Percentiles rank a stretch among this genome's conserved stretches.
Conservation (phyloP, 2,888 invertebrate species). For the Caenorhabditis becei region DNA sequence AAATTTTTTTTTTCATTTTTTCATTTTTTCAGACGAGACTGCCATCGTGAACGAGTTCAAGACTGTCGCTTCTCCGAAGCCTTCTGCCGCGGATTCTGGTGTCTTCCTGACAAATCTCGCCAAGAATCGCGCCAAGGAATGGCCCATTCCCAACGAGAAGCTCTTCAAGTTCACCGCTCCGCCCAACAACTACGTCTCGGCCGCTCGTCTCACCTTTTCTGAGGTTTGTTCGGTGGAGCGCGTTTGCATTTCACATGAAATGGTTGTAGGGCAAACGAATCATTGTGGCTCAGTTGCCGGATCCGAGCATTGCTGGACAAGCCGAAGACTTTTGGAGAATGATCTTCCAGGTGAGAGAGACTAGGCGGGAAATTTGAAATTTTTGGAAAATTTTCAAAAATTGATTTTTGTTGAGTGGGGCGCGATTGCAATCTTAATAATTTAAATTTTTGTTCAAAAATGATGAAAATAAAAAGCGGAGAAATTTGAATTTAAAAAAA, state of each 20-base stretch:
- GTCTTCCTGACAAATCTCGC: background rate
- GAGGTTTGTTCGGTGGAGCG: no score
- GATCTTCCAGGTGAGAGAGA: constrained; percentile 7
- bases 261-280: constrained; percentile 11
- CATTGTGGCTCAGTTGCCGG: constrained; percentile 26
- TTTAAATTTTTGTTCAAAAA: background rate
- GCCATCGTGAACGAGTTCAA: background rate
- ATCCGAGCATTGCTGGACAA: background rate
- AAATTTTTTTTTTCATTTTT: no score
- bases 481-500: no score
- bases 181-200: constrained; percentile 19
- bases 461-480: no score
- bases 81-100: background rate
- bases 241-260: no score
- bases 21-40: background rate
- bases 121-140: constrained; percentile 26
- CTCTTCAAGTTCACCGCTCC: constrained; percentile 12
- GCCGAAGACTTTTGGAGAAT: constrained; percentile 51
- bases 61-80: background rate
- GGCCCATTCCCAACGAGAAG: constrained; percentile 32
- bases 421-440: no score
- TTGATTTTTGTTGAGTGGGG: no score
- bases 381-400: no score
- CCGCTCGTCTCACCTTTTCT: constrained; percentile 12
- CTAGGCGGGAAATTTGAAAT: no score